A percentile compares a stretch with the other conserved stretches of the same genome.
Evolutionary conservation across 2,888 invertebrate species (phyloP).

Genomic region (Syrphus vitripennis): DNA sequence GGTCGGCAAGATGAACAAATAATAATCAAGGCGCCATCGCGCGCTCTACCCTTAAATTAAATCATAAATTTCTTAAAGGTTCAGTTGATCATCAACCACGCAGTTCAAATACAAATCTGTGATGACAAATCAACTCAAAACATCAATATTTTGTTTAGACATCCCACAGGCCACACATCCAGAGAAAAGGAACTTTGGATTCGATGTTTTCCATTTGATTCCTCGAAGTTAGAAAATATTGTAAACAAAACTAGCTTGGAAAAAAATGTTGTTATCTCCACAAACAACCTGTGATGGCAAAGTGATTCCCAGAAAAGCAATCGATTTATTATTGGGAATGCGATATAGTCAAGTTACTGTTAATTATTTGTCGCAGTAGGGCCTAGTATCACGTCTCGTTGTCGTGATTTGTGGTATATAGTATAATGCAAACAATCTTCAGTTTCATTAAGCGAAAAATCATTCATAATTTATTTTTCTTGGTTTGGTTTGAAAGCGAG

Average conservation of each 20-base stretch:
- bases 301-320: neutral
- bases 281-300: neutral
- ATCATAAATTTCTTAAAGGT: neutral
- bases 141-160: neutral
- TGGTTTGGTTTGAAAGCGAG: neutral
- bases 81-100: neutral
- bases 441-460: slow-evolving; percentile 16
- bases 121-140: neutral
- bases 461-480: neutral
- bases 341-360: neutral
- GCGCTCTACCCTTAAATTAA: neutral
- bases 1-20: slow-evolving; percentile 25
- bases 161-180: neutral
- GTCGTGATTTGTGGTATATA: neutral
- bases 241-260: neutral
- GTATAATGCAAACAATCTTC: neutral
- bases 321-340: slow-evolving; percentile 20
- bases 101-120: neutral
- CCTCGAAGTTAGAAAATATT: neutral
- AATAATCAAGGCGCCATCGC: slow-evolving; percentile 36
- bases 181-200: neutral
- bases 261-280: neutral
- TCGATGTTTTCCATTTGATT: neutral
- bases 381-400: slow-evolving; percentile 19
- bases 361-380: neutral